phyloP scores from a whole-genome alignment of 2,797 vertebrate genomes.

The Chrysocyon brachyurus region DNA sequence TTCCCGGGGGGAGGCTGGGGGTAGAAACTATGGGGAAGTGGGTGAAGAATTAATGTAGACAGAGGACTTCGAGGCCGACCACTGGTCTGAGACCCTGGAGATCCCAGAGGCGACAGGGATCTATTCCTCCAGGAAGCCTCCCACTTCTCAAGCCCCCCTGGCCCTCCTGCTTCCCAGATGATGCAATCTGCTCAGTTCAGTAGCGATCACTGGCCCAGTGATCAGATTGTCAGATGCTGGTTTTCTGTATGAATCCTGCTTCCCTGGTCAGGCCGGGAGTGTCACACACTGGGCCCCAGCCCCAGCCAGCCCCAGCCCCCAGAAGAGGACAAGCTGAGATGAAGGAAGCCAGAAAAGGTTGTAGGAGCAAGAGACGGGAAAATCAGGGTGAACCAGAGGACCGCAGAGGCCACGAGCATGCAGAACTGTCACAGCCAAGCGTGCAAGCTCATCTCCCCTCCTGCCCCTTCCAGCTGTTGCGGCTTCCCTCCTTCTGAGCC shows the following conservation, averaged over 20 bases:
- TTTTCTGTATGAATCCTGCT: background rate
- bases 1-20: background rate
- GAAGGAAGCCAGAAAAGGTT: background rate
- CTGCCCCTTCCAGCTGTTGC: background rate
- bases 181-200: background rate
- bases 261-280: background rate
- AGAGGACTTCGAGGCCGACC: background rate
- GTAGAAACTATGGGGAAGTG: background rate
- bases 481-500: conserved; percentile 25
- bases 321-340: background rate
- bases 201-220: background rate
- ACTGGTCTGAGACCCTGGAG: background rate
- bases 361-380: background rate
- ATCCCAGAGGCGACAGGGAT: background rate
- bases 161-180: background rate
- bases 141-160: background rate
- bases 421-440: background rate
- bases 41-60: too few species aligned
- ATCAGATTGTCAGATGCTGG: background rate
- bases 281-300: background rate
- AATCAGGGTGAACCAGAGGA: background rate
- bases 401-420: background rate
- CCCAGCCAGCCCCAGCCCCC: background rate
- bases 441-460: background rate
- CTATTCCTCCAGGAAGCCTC: background rate